Evolutionary conservation across 2,797 vertebrate species (phyloP).

Genomic region (Mycteria americana): DNA sequence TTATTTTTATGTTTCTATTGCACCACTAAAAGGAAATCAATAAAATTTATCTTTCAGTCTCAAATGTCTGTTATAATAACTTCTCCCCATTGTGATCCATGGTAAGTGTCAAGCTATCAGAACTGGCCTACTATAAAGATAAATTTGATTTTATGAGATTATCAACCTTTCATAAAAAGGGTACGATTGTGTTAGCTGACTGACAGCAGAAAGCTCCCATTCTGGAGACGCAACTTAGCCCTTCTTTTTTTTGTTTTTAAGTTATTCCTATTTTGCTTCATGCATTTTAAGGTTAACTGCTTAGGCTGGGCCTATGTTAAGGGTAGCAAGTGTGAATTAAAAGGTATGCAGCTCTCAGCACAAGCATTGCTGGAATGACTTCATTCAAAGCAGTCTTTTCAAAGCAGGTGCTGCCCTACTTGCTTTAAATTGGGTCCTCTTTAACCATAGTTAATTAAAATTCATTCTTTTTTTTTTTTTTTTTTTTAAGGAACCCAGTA

Average conservation of each 20-base stretch:
- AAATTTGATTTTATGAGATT: background rate
- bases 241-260: background rate
- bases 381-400: slow-evolving; percentile 1
- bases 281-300: background rate
- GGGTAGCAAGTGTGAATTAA: background rate
- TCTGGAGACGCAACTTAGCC: background rate
- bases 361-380: background rate
- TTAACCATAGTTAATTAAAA: slow-evolving; percentile 53
- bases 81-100: background rate
- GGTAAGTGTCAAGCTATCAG: background rate
- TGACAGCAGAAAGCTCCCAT: background rate
- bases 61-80: background rate
- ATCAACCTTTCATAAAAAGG: background rate
- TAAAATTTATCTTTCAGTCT: background rate
- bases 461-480: background rate
- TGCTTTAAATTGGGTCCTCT: slow-evolving; percentile 17
- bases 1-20: background rate
- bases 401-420: slow-evolving; percentile 48
- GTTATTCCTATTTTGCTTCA: background rate
- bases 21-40: background rate
- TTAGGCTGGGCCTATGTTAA: background rate
- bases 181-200: rapidly evolving
- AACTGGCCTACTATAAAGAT: background rate
- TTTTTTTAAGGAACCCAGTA: slow-evolving; percentile 44
- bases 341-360: background rate